A percentile compares a stretch with the other conserved stretches of the same genome.
Conservation (phyloP, 2,113 vertebrate genomes). For the Tiliqua scincoides region DNA sequence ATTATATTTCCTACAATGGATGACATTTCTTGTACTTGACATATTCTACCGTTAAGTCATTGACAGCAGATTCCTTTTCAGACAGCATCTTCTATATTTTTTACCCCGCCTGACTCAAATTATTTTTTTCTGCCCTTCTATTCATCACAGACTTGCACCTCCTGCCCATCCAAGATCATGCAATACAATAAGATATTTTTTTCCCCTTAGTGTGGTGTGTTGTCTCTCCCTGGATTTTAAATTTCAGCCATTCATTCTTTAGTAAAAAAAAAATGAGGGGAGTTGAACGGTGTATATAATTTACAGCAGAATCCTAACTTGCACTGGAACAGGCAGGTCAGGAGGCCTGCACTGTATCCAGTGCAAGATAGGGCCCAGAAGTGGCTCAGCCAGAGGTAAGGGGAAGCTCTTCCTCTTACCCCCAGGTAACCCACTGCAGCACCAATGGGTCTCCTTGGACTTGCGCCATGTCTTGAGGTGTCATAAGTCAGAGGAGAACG, state of each 20-base stretch:
- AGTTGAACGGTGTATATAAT: rapidly evolving
- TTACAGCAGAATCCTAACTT: no score
- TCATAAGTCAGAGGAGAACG: no score
- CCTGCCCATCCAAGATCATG: slow-evolving; percentile 5
- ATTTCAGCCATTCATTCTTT: slow-evolving; percentile 7
- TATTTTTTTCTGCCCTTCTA: slow-evolving; percentile 58
- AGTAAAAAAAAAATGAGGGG: slow-evolving; percentile 24
- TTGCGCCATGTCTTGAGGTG: no score
- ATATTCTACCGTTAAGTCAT: slow-evolving; percentile 47
- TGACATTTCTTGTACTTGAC: slow-evolving; percentile 41
- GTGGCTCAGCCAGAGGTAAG: no score
- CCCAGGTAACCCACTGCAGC: no score
- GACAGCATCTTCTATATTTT: slow-evolving; percentile 36
- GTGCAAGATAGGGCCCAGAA: no score
- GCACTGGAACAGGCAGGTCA: no score
- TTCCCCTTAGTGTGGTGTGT: not conserved
- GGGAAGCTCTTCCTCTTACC: no score
- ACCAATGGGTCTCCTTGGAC: no score
- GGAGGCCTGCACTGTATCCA: no score
- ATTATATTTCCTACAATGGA: slow-evolving; percentile 23
- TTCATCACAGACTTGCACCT: slow-evolving; percentile 6
- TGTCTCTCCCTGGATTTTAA: slow-evolving; percentile 6
- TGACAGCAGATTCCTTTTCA: not conserved
- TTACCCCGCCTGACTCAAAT: slow-evolving; percentile 33
- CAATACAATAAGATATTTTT: slow-evolving; percentile 18